phyloP scores from a whole-genome alignment of 2,113 vertebrate genomes.

The Vanacampus margaritifer region DNA sequence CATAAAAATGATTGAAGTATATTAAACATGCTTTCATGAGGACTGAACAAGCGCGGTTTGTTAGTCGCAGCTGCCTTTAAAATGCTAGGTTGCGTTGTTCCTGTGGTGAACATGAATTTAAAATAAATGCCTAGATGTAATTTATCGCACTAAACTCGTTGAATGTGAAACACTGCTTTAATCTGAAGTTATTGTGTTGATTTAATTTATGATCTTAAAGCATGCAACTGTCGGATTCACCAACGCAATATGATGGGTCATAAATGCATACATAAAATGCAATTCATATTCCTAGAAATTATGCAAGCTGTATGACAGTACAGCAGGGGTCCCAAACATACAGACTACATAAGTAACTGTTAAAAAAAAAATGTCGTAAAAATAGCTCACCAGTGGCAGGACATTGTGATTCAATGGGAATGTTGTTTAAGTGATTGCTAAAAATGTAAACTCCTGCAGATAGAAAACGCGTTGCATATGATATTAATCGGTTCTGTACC shows the following conservation, averaged over 20 bases:
- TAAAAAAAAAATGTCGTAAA: too few species aligned
- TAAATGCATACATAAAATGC: neutral
- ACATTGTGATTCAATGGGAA: too few species aligned
- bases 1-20: neutral
- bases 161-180: neutral
- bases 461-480: too few species aligned
- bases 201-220: neutral
- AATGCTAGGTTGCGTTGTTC: constrained; percentile 1
- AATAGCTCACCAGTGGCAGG: too few species aligned
- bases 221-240: neutral
- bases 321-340: neutral
- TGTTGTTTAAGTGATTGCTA: too few species aligned
- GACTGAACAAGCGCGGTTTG: neutral
- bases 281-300: neutral
- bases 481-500: too few species aligned
- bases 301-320: neutral
- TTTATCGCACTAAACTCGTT: neutral
- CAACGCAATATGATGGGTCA: neutral
- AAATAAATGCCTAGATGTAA: neutral
- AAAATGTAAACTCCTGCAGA: too few species aligned
- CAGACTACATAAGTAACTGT: too few species aligned
- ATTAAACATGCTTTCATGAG: neutral
- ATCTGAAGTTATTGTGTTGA: neutral
- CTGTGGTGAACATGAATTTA: neutral
- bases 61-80: constrained; percentile 4